Evolutionary conservation across 1,140 invertebrate species (phyloP).

Genomic region (Maconellicoccus hirsutus): DNA sequence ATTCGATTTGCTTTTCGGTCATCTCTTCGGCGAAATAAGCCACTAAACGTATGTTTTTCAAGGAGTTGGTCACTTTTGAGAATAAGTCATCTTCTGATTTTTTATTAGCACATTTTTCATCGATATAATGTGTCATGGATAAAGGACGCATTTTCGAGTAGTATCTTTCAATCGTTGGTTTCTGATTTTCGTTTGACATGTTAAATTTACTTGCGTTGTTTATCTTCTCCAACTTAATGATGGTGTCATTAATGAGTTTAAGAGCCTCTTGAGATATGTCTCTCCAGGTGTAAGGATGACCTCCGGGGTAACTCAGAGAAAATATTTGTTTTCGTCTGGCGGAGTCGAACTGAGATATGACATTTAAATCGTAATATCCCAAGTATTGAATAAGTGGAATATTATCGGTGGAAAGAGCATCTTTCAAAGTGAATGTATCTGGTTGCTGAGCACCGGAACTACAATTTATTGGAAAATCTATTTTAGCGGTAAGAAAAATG

Average conservation of each 20-base stretch:
- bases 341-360: constrained; percentile 44
- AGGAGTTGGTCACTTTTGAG: background rate
- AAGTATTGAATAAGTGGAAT: constrained; percentile 54
- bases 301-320: constrained; percentile 58
- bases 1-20: constrained; percentile 1
- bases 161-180: background rate
- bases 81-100: background rate
- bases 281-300: constrained; percentile 69
- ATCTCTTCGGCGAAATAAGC: constrained; percentile 14
- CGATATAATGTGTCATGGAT: background rate
- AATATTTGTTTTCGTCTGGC: constrained; percentile 48
- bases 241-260: background rate
- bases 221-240: background rate
- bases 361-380: constrained; percentile 53
- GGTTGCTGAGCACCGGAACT: background rate
- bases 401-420: constrained; percentile 43
- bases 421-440: constrained; percentile 37
- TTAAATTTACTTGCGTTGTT: background rate
- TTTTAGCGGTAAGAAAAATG: constrained; percentile 8
- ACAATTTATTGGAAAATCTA: constrained; percentile 5
- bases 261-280: constrained; percentile 35
- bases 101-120: background rate
- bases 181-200: background rate
- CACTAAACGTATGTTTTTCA: background rate
- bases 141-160: constrained; percentile 15